A percentile compares a stretch with the other conserved stretches of the same genome.
These are phyloP conservation scores for Microctonus brassicae DNA, from an alignment of 2,888 invertebrate genomes.

Conservation along the genomic window DNA sequence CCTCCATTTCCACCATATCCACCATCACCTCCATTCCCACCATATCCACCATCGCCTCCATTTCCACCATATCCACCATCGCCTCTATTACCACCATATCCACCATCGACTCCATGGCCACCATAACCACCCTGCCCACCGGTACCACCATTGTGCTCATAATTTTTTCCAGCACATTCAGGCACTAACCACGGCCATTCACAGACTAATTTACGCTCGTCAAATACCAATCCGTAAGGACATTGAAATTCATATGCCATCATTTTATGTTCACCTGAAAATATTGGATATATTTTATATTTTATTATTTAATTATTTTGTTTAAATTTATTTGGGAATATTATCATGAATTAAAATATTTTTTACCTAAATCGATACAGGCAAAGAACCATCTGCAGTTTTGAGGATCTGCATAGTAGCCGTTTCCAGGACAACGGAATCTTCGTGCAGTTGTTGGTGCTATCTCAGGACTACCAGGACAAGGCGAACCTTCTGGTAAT, in stretches of 20 bases:
- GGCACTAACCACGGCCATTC: constrained; percentile 87
- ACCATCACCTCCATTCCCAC: constrained; percentile 58
- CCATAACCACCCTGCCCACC: constrained; percentile 16
- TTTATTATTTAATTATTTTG: too few relatives aligned
- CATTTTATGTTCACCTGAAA: constrained; percentile 63
- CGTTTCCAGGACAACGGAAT: constrained; percentile 79
- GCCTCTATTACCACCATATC: constrained; percentile 30
- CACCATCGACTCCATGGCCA: constrained; percentile 33
- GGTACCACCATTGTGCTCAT: constrained; percentile 61
- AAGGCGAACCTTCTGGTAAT: constrained; percentile 78
- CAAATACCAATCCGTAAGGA: constrained; percentile 84
- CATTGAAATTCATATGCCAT: constrained; percentile 86
- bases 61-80: constrained; percentile 25
- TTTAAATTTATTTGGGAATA: too few relatives aligned
- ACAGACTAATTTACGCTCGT: constrained; percentile 78
- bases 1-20: constrained; percentile 39
- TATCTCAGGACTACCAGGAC: constrained; percentile 84
- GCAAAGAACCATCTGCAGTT: constrained; percentile 90
- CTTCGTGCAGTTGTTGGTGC: constrained; percentile 79
- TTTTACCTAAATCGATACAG: constrained; percentile 79
- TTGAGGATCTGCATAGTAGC: constrained; percentile 85
- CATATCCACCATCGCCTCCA: constrained; percentile 8
- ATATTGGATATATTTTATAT: neutral
- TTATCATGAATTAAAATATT: constrained; percentile 47
- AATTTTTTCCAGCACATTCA: constrained; percentile 73